Conservation (phyloP, 1,140 invertebrate genomes). For the Cecropterus lyciades region DNA sequence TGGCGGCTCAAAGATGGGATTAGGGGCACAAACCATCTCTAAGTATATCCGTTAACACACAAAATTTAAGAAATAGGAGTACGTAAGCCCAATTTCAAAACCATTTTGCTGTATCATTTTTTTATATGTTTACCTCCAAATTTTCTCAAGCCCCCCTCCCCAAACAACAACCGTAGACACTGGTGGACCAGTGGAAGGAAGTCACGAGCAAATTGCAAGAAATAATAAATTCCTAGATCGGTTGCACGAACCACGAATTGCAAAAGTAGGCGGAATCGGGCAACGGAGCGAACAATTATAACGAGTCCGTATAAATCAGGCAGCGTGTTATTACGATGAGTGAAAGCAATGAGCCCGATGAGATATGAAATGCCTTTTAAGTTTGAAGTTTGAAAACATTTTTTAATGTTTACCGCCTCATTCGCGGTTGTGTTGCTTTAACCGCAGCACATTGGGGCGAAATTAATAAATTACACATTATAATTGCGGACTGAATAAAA, state of each 20-base stretch:
- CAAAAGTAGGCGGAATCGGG: constrained; percentile 62
- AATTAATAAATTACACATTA: constrained; percentile 28
- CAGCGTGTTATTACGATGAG: constrained; percentile 49
- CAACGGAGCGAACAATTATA: constrained; percentile 79
- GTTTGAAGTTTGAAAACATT: background rate
- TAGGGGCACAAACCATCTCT: too few species aligned
- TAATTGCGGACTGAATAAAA: constrained; percentile 22
- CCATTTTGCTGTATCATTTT: too few species aligned
- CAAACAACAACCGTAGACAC: too few species aligned
- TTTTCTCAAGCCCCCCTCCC: too few species aligned
- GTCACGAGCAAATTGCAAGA: constrained; percentile 72
- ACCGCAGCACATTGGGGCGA: constrained; percentile 18
- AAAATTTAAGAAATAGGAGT: too few species aligned
- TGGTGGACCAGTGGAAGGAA: too few species aligned
- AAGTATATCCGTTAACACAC: too few species aligned
- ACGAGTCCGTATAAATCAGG: constrained; percentile 80
- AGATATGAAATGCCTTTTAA: constrained; percentile 44
- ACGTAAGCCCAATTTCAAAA: too few species aligned
- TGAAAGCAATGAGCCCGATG: constrained; percentile 50
- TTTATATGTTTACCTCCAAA: too few species aligned
- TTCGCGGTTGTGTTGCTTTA: constrained; percentile 25
- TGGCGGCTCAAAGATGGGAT: too few species aligned
- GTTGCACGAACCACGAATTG: constrained; percentile 78
- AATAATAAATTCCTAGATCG: constrained; percentile 70
- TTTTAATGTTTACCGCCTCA: background rate